Evolutionary conservation across 92 coral and sea anemone species (phyloP).

Genomic region (Montipora capitata): DNA sequence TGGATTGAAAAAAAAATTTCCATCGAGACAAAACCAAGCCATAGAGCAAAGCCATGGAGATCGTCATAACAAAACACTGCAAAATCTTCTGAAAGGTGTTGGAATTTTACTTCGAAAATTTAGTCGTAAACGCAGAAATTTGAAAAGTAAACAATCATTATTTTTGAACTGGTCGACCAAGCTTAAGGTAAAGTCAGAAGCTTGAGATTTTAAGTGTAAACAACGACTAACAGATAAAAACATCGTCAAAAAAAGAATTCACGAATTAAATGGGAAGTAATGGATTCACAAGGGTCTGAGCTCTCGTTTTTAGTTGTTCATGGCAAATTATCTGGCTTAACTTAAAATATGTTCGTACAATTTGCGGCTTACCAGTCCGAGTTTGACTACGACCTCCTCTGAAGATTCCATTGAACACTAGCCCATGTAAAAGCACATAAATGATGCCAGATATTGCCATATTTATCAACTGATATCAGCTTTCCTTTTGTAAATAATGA

Average conservation of each 20-base stretch:
- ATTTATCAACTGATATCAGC: background rate
- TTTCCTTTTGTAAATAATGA: background rate
- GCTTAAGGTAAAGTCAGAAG: background rate
- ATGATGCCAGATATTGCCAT: conserved; percentile 21
- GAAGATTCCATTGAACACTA: conserved; percentile 9
- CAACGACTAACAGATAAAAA: background rate
- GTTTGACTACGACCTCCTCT: conserved; percentile 34
- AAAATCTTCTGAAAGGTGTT: too few relatives aligned
- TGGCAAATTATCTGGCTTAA: background rate
- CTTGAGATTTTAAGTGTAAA: background rate
- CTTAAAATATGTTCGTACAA: background rate
- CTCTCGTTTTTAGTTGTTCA: background rate
- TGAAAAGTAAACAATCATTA: background rate
- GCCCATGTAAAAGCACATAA: background rate
- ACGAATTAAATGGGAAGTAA: background rate
- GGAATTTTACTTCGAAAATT: too few relatives aligned
- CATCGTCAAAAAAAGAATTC: background rate
- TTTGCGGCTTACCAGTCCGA: conserved; percentile 48
- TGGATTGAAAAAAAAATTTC: background rate
- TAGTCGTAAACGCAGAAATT: background rate
- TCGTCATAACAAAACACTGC: too few relatives aligned
- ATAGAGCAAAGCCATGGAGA: background rate
- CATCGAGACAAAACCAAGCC: background rate
- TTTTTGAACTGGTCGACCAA: too few relatives aligned
- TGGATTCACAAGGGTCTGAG: too few relatives aligned